Evolutionary conservation across 2,797 vertebrate genomes (phyloP), one percentile per base, ranked within the genome.

Genomic region (Anguilla anguilla): DNA sequence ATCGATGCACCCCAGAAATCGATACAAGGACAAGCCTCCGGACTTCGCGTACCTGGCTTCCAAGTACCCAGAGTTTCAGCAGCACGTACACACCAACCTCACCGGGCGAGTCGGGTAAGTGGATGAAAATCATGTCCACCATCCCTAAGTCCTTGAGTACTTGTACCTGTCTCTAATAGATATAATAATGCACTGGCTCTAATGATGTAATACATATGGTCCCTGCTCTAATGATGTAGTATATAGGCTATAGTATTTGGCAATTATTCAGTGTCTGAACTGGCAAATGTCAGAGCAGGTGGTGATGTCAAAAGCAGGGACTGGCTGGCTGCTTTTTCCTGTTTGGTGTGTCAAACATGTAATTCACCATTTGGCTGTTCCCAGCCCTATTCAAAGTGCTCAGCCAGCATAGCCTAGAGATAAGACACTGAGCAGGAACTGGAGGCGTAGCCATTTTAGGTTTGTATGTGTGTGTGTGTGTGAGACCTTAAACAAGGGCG

Each of bases 1-100:
- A 90, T 97, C 97, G 79, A 98, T 98, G 97, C 97, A 98, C 92
- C 97, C 96, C 89, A 95, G 97, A 91, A 98, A 98, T 92, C 97
- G 97, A 19, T 98, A 98, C 93, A 98, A 97, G 93, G 98, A 98
- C 92, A 97, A 96, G 90, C 97, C 97, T 2, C 97, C 98, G 13
- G 97, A 98, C 87, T 98, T 98, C 87, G 95, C 96, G 0, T 96
- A 97, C 91, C 90, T 98, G 92, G 97, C 98, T 43, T 96, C 97
- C 86, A 97, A 97, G 92, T 98, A 98, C 88, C 97, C 97, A 43
- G 97, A 98, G 89, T 98, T 98, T 93, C 96, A 97, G 89, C 96
- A 97, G 90, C 96, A 98, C 74, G 96, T 97, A 69, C 96, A 97
- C 91, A 96, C 97, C 91, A 97, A 93, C 90, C 94, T 98, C 85